phyloP scores from a whole-genome alignment of 1,140 invertebrate species.

The Anoplolepis gracilipes region DNA sequence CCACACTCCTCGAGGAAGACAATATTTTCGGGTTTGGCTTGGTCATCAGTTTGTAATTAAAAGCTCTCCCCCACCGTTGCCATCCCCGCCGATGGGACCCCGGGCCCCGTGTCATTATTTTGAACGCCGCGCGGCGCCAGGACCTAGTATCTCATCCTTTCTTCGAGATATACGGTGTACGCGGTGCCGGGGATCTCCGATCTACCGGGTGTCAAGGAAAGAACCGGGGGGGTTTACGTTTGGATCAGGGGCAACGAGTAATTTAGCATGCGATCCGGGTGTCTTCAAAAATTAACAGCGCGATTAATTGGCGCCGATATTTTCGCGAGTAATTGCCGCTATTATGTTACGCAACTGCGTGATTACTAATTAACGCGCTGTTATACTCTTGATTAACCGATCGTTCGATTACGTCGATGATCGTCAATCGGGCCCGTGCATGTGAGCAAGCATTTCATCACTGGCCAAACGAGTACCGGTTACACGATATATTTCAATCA shows the following conservation, averaged over 20 bases:
- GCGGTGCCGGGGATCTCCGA: constrained; percentile 68
- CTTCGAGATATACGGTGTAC: constrained; percentile 75
- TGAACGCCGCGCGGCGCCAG: constrained; percentile 83
- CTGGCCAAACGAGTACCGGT: constrained; percentile 36
- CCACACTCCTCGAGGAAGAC: constrained; percentile 77
- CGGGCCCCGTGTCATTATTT: constrained; percentile 84
- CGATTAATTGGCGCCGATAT: constrained; percentile 48
- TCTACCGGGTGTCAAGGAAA: constrained; percentile 77
- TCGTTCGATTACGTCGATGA: constrained; percentile 37
- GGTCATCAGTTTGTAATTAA: constrained; percentile 86
- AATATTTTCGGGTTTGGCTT: constrained; percentile 85
- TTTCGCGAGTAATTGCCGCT: constrained; percentile 50
- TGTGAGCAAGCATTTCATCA: constrained; percentile 39
- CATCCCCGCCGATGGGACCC: constrained; percentile 78
- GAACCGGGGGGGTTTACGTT: not conserved
- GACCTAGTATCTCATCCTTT: constrained; percentile 83
- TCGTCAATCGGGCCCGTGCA: constrained; percentile 41
- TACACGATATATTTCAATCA: not conserved
- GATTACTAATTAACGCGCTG: constrained; percentile 54
- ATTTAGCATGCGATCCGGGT: constrained; percentile 14
- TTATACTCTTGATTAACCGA: constrained; percentile 39
- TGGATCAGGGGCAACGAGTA: not conserved
- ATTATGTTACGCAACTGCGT: constrained; percentile 34
- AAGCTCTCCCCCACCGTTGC: constrained; percentile 73
- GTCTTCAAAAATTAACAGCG: constrained; percentile 32